Evolutionary conservation across 2,113 vertebrate genomes (phyloP), one percentile per base, ranked within the genome.

Genomic region (Butorides virescens): DNA sequence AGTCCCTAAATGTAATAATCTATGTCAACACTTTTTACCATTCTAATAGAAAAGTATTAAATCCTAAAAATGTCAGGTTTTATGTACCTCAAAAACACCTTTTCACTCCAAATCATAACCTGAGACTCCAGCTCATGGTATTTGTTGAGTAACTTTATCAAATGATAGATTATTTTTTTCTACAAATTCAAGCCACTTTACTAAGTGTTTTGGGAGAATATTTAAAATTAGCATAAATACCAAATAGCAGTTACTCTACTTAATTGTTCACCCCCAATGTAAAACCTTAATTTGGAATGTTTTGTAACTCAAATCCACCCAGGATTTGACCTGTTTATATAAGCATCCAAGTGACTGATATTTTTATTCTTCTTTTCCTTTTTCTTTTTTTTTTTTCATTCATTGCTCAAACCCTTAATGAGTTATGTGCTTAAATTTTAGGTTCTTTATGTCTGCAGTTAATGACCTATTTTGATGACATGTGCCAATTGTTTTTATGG

Each of bases 381-480:
- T 17, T 5, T 6, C 10, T 25, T 27, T 30, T 46, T 7, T 23
- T 12, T 4, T 26, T 21, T 14, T 59, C 55, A 3, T n/a, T 80
- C 46, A 66, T 81, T 87, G 47, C 17, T 94, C 15, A 83, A 88
- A 37, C 46, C 29, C 10, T 73, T 74, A 74, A 67, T 92, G 75
- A 94, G 32, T 59, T 86, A 71, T 44, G 9, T 84, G 15, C 52
- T 92, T 94, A 71, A 44, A 52, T 63, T 72, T 71, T 74, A 76
- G 30, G 7, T 74, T 85, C 50, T 90, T 88, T 84, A 50, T 80
- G 59, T 46, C 50, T 93, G 61, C 30, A 91, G 68, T 93, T 94
- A 93, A 94, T 91, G 79, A 70, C 37, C 70, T 89, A 18, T 94
- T 94, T 92, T 42, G 11, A 11, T 91, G 70, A 79, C 70, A 89